Evolutionary conservation across 2,113 vertebrate species (phyloP).

Genomic region (Macaca nemestrina): DNA sequence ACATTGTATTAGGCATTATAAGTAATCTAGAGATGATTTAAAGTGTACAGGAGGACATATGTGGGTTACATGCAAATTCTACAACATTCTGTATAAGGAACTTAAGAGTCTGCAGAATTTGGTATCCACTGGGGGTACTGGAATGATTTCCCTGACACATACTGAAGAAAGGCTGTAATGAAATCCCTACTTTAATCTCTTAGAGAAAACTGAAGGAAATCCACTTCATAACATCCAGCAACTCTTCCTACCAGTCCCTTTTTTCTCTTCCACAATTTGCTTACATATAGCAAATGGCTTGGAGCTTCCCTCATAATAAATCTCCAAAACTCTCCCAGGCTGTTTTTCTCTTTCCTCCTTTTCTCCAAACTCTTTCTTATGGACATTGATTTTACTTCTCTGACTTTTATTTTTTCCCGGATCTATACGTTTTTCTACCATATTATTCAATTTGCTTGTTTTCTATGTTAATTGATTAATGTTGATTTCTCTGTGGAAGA

Average conservation of each 20-base stretch:
- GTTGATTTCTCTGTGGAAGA: not conserved
- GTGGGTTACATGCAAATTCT: not conserved
- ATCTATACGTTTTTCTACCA: not conserved
- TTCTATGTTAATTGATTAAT: not conserved
- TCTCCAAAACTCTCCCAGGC: not conserved
- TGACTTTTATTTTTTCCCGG: not conserved
- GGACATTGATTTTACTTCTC: not conserved
- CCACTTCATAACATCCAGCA: not conserved
- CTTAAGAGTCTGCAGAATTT: not conserved
- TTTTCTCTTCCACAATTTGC: not conserved
- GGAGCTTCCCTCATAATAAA: not conserved
- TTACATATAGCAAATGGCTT: not conserved
- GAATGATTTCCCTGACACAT: not conserved
- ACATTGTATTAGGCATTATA: not conserved
- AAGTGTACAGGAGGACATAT: not conserved
- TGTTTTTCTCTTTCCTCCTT: not conserved
- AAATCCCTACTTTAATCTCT: not conserved
- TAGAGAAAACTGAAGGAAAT: not conserved
- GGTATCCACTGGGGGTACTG: not conserved
- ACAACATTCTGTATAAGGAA: not conserved
- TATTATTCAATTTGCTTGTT: not conserved
- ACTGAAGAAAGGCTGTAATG: not conserved
- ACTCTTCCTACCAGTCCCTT: not conserved
- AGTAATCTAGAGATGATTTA: not conserved
- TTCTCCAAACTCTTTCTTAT: not conserved